A percentile compares a stretch with the other conserved stretches of the same genome.
phyloP scores from a whole-genome alignment of 2,797 vertebrate genomes.

The Perodicticus potto region DNA sequence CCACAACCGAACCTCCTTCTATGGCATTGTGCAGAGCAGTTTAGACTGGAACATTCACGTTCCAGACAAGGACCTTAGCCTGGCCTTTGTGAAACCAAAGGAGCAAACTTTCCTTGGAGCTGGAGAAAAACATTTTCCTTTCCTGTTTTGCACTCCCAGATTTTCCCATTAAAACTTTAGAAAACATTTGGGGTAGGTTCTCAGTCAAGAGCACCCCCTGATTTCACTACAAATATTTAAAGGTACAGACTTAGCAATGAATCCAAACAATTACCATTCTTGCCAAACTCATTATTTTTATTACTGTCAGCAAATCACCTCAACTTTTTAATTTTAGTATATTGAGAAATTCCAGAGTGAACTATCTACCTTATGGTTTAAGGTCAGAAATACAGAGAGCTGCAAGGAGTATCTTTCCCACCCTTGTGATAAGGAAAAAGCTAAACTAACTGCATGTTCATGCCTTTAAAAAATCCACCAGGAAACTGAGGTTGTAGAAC shows the following conservation, averaged over 20 bases:
- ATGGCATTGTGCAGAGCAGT: neutral
- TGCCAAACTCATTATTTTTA: neutral
- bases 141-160: neutral
- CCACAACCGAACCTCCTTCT: neutral
- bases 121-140: neutral
- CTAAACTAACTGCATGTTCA: neutral
- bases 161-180: neutral
- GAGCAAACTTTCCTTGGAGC: neutral
- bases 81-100: neutral
- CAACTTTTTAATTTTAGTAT: constrained; percentile 22
- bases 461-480: neutral
- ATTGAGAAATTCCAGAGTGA: neutral
- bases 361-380: neutral
- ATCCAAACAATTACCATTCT: neutral
- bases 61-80: neutral
- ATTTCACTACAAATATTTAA: neutral
- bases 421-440: neutral
- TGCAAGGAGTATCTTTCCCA: neutral
- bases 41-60: neutral
- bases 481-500: neutral
- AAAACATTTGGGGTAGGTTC: neutral
- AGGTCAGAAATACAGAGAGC: neutral
- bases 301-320: neutral
- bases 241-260: neutral
- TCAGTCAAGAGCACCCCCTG: neutral